Base-by-base conservation (phyloP, 2,797 vertebrate genomes). In the Oceanodroma leucorhoa region DNA sequence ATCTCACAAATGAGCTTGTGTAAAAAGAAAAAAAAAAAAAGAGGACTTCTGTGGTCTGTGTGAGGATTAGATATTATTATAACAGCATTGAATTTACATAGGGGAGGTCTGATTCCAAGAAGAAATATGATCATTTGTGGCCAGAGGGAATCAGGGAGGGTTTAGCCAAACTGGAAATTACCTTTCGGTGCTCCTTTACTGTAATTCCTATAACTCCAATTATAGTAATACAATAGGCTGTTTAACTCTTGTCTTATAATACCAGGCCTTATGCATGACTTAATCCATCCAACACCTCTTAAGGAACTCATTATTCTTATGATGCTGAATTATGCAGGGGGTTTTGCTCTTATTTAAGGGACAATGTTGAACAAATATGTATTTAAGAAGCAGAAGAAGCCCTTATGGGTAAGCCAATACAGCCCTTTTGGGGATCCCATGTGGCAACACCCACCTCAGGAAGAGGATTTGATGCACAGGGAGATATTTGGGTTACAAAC, bases 111-210 rank as follows among this genome's bases (percentile, higher is more conserved):
- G 93, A 96, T 96, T 97, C 83, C 77, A 88, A 94, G 93, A 96
- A 95, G 91, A 98, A 98, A 97, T 94, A 96, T 75, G 94, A 75
- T 97, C 86, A 97, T 97, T 94, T 94, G 76, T 92, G 91, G 87
- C 96, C 91, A 87, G 90, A 80, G 91, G 87, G 91, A 97, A 92
- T 80, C 93, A 85, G 26, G 50, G 81, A 89, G 9, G 6, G 73
- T 94, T 97, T 89, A 96, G 76, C 88, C 95, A 97, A 96, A 97
- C 75, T 95, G 75, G 84, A 97, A 97, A 96, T 98, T 96, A 96
- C 91, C 83, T 96, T 95, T 73, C 30, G 83, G 77, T 95, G 87
- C 67, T 97, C 85, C 87, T 93, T 94, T 82, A 75, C 86, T 95
- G 18, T 89, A 97, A 96, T 89, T 92, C 93, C 86, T 91, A 7